Conservation (phyloP, 64 coral and sea anemone species). For the Porites australiensis region DNA sequence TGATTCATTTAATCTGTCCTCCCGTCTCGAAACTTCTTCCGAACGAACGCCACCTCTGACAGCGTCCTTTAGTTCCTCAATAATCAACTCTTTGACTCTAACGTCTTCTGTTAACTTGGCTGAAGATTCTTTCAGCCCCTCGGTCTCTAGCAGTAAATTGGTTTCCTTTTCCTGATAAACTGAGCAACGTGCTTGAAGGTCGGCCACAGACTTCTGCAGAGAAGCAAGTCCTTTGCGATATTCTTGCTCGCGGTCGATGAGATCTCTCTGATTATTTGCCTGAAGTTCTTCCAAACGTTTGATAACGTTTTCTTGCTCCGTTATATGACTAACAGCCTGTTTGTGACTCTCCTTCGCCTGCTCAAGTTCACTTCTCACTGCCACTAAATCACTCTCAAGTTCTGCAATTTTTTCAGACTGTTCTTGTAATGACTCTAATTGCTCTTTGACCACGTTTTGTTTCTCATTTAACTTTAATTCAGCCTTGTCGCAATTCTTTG, state of each 20-base stretch:
- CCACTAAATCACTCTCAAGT: background rate
- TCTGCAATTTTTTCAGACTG: background rate
- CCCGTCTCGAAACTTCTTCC: constrained; percentile 22
- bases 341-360: constrained; percentile 38
- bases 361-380: constrained; percentile 21
- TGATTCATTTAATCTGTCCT: constrained; percentile 8
- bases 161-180: constrained; percentile 32
- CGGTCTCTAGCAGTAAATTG: constrained; percentile 43
- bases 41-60: constrained; percentile 30
- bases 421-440: background rate
- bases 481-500: constrained; percentile 30
- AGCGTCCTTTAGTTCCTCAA: constrained; percentile 37
- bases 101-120: constrained; percentile 14
- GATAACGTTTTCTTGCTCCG: constrained; percentile 75
- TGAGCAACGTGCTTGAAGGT: constrained; percentile 48
- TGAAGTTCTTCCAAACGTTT: constrained; percentile 74
- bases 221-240: constrained; percentile 64
- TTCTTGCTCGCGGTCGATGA: constrained; percentile 67
- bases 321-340: constrained; percentile 33
- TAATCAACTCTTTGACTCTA: constrained; percentile 43
- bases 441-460: constrained; percentile 14
- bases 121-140: constrained; percentile 25
- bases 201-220: constrained; percentile 66
- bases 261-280: constrained; percentile 51
- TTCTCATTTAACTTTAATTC: constrained; percentile 10